These are phyloP conservation scores for Porites rus DNA, from an alignment of 92 coral and sea anemone species.

Conservation along the genomic window DNA sequence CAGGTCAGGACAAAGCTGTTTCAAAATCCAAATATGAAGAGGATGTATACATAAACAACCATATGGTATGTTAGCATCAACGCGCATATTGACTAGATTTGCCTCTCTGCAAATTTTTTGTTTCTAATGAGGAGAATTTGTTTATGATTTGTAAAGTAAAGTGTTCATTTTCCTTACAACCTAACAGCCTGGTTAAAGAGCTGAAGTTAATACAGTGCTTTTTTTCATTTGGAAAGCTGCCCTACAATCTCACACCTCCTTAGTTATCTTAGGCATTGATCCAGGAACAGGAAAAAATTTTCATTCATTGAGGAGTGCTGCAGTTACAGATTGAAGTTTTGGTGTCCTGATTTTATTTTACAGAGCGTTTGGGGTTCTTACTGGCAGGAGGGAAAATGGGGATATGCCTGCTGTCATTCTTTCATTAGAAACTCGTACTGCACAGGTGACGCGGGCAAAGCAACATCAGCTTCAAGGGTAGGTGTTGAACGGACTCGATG, in stretches of 20 bases:
- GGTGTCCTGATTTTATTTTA: slow-evolving; percentile 3
- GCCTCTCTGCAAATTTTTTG: too few species aligned
- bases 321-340: background rate
- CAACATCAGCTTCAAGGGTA: slow-evolving; percentile 43
- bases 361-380: slow-evolving; percentile 99
- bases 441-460: slow-evolving; percentile 95
- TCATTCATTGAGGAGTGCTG: too few species aligned
- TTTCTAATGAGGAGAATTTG: too few species aligned
- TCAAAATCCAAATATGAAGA: slow-evolving; percentile 96
- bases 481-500: background rate
- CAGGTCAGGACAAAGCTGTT: slow-evolving; percentile 98
- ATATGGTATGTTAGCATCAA: slow-evolving; percentile 70
- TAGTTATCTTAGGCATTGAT: too few species aligned
- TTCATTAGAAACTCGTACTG: slow-evolving; percentile 91
- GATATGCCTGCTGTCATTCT: slow-evolving; percentile 94
- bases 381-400: slow-evolving; percentile 96
- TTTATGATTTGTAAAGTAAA: too few species aligned
- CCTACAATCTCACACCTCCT: too few species aligned
- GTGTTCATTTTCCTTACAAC: too few species aligned
- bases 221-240: too few species aligned
- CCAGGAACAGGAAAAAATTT: too few species aligned
- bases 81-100: background rate
- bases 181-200: too few species aligned
- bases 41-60: slow-evolving; percentile 93
- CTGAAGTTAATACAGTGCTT: too few species aligned